phyloP scores from a whole-genome alignment of 2,113 vertebrate genomes.

The Passerina amoena region DNA sequence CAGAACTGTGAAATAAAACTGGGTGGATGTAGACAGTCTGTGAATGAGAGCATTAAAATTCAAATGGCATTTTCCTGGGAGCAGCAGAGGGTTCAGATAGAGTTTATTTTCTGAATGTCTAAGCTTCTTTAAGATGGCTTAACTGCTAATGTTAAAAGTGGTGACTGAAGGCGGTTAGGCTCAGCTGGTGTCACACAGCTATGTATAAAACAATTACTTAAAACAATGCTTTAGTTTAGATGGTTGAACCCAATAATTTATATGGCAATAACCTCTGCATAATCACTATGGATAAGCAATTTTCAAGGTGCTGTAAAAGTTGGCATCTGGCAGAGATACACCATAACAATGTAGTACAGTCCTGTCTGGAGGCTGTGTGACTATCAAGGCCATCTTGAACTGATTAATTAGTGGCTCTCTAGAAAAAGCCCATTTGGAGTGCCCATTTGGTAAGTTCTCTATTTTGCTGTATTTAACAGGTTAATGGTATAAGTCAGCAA shows the following conservation, averaged over 20 bases:
- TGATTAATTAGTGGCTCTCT: neutral
- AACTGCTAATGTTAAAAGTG: slow-evolving; percentile 25
- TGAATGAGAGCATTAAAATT: slow-evolving; percentile 54
- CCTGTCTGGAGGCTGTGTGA: neutral
- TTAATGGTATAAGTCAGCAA: neutral
- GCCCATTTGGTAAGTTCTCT: neutral
- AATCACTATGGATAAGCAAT: neutral
- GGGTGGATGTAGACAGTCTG: slow-evolving; percentile 39
- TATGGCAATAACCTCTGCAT: neutral
- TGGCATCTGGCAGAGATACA: neutral
- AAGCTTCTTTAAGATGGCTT: slow-evolving; percentile 39
- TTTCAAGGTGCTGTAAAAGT: neutral
- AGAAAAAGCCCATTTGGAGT: neutral
- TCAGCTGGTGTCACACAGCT: slow-evolving; percentile 9
- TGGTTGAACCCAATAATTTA: slow-evolving; percentile 29
- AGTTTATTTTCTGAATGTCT: slow-evolving; percentile 57
- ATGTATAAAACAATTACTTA: slow-evolving; percentile 10
- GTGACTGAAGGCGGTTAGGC: slow-evolving; percentile 17
- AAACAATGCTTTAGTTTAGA: slow-evolving; percentile 1
- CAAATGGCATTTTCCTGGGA: slow-evolving; percentile 42
- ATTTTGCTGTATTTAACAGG: neutral
- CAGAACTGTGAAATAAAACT: slow-evolving; percentile 49
- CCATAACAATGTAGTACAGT: neutral
- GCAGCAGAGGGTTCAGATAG: slow-evolving; percentile 43
- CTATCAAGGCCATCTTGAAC: neutral